Percentiles rank a stretch among this genome's conserved stretches.
Evolutionary conservation across 2,113 vertebrate genomes (phyloP).

Genomic region (Perccottus glenii): DNA sequence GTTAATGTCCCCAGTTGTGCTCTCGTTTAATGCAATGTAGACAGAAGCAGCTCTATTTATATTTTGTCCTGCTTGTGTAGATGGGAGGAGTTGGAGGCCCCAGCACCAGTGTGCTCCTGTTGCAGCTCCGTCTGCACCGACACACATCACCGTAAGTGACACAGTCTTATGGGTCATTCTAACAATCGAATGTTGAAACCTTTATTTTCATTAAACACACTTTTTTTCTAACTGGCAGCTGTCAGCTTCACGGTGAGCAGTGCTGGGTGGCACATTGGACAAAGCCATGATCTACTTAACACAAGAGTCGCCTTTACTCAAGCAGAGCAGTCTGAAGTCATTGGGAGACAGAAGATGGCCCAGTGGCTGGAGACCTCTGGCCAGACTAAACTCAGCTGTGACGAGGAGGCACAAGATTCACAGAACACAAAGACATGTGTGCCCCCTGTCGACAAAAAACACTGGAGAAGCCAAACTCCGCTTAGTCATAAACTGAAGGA

Average conservation of each 20-base stretch:
- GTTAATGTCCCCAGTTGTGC: too few relatives aligned
- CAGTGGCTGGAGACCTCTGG: neutral
- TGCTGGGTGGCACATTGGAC: slow-evolving; percentile 32
- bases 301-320: neutral
- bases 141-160: slow-evolving; percentile 36
- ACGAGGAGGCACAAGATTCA: neutral
- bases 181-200: neutral
- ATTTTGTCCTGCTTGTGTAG: too few relatives aligned
- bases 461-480: neutral
- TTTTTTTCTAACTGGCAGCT: slow-evolving; percentile 18
- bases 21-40: too few relatives aligned
- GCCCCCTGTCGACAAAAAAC: neutral
- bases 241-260: slow-evolving; percentile 44
- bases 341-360: neutral
- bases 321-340: neutral
- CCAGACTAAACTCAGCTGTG: neutral
- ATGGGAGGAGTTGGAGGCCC: slow-evolving; percentile 69
- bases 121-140: slow-evolving; percentile 60
- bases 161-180: too few relatives aligned
- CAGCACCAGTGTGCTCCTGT: slow-evolving; percentile 55
- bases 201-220: neutral
- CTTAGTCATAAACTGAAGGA: neutral
- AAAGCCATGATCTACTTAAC: neutral
- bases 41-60: too few relatives aligned
- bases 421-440: neutral